These are phyloP conservation scores for Nomia melanderi DNA, from an alignment of 1,140 invertebrate species.

Conservation along the genomic window DNA sequence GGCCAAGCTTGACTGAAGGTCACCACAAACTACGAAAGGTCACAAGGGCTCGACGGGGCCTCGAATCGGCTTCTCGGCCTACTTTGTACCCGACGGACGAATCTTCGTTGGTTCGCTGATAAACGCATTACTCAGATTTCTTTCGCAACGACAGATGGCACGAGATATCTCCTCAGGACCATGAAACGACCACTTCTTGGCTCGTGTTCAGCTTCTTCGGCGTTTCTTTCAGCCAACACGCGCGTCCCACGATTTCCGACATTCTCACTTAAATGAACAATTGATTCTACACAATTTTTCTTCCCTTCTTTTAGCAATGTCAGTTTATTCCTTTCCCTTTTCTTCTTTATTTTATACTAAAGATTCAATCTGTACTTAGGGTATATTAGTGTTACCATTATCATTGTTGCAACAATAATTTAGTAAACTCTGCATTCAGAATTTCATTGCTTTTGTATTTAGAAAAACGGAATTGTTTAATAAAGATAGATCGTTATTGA, in stretches of 20 bases:
- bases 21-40: conserved; percentile 63
- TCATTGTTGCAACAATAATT: no score
- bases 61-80: conserved; percentile 5
- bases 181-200: conserved; percentile 17
- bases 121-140: conserved; percentile 36
- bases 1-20: conserved; percentile 56
- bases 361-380: no score
- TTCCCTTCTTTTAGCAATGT: background rate
- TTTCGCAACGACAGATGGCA: conserved; percentile 53
- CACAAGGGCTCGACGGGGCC: conserved; percentile 42
- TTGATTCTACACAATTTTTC: background rate
- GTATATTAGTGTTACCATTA: no score
- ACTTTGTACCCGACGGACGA: conserved; percentile 34
- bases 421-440: no score
- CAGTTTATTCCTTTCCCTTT: no score
- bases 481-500: no score
- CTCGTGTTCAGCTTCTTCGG: background rate
- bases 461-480: no score
- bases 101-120: conserved; percentile 22
- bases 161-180: conserved; percentile 24
- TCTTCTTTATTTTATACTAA: no score
- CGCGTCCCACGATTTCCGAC: background rate
- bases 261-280: background rate
- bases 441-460: no score
- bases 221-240: background rate